These are phyloP conservation scores for Platerodrilus igneus DNA, from an alignment of 2,888 invertebrate species.

Conservation along the genomic window DNA sequence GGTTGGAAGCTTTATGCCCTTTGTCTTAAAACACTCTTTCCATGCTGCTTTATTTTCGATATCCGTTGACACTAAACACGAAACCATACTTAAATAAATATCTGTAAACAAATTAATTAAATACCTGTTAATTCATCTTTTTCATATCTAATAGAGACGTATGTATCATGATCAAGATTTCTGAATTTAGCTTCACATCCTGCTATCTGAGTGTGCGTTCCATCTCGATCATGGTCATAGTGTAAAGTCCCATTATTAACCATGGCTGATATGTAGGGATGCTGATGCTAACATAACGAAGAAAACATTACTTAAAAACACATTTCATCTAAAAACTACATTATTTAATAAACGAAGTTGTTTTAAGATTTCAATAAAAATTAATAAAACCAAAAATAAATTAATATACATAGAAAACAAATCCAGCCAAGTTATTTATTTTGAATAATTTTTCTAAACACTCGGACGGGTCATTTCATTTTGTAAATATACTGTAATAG, in stretches of 20 bases:
- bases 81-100: slow-evolving; percentile 29
- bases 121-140: slow-evolving; percentile 80
- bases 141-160: slow-evolving; percentile 85
- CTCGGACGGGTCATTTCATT: no score
- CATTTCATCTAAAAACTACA: background rate
- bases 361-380: background rate
- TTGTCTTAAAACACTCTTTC: slow-evolving; percentile 88
- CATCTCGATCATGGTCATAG: slow-evolving; percentile 98
- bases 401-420: no score
- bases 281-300: slow-evolving; percentile 71
- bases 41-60: slow-evolving; percentile 88
- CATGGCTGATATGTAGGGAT: slow-evolving; percentile 98
- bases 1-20: slow-evolving; percentile 87
- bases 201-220: slow-evolving; percentile 94
- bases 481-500: no score
- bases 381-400: no score
- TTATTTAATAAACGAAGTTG: background rate
- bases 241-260: slow-evolving; percentile 91
- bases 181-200: slow-evolving; percentile 97
- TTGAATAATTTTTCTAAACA: no score
- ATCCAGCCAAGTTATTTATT: no score
- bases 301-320: slow-evolving; percentile 2
- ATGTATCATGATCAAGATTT: slow-evolving; percentile 85
- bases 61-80: slow-evolving; percentile 75
- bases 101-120: background rate